These are phyloP conservation scores for Pluvialis apricaria DNA, from an alignment of 2,113 vertebrate species.

Conservation along the genomic window DNA sequence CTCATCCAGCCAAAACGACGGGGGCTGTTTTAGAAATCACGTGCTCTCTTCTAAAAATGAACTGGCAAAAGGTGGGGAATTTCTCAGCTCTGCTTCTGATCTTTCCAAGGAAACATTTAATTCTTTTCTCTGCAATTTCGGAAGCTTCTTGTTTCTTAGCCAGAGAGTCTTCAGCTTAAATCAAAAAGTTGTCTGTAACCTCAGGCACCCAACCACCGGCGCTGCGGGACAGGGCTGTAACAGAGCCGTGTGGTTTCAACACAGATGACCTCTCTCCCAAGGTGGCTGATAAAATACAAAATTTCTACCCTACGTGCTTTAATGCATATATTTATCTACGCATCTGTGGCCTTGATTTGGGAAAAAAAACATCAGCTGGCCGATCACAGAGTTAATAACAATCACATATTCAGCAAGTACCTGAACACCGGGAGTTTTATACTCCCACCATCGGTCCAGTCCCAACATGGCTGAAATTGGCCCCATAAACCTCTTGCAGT, in stretches of 20 bases:
- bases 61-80: not conserved
- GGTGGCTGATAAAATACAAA: not conserved
- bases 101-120: not conserved
- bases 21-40: not conserved
- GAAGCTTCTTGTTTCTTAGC: not conserved
- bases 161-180: not conserved
- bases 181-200: not conserved
- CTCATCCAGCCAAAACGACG: not conserved
- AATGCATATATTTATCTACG: not conserved
- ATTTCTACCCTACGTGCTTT: not conserved
- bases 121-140: not conserved
- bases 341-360: not conserved
- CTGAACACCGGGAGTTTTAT: not conserved
- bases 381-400: not conserved
- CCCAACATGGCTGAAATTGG: fast-evolving
- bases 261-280: not conserved
- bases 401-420: not conserved
- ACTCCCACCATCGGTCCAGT: not conserved
- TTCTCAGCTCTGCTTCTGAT: not conserved
- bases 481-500: not conserved
- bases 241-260: not conserved
- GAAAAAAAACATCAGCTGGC: not conserved
- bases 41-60: not conserved
- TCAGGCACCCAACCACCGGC: fast-evolving
- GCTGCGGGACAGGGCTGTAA: not conserved